phyloP scores from a whole-genome alignment of 30 jellyfish, hydroid and myxozoan genomes.

The Pseudorhiza aurosa region DNA sequence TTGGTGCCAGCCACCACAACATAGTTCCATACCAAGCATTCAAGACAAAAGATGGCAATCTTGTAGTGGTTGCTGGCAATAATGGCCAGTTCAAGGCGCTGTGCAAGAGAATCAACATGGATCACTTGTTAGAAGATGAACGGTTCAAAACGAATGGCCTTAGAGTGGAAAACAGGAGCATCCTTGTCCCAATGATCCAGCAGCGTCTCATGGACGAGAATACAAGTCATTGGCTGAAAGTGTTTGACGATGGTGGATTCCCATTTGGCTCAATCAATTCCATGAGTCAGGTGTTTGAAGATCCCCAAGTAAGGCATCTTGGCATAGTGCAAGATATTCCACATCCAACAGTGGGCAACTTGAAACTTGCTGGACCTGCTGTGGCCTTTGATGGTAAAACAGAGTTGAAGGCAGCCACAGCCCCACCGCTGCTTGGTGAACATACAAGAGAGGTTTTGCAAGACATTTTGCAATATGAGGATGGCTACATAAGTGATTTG shows the following conservation, averaged over 20 bases:
- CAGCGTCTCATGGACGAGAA: slow-evolving; percentile 67
- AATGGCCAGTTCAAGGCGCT: slow-evolving; percentile 79
- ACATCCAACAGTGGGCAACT: slow-evolving; percentile 86
- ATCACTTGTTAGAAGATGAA: slow-evolving; percentile 51
- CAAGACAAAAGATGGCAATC: slow-evolving; percentile 86
- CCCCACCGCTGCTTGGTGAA: slow-evolving; percentile 97
- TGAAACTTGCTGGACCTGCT: slow-evolving; percentile 90
- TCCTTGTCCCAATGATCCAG: slow-evolving; percentile 55
- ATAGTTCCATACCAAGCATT: slow-evolving; percentile 98
- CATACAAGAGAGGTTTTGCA: slow-evolving; percentile 89
- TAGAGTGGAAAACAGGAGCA: slow-evolving; percentile 72
- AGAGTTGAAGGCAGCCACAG: slow-evolving; percentile 28
- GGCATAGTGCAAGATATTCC: slow-evolving; percentile 76
- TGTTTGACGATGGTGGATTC: slow-evolving; percentile 80
- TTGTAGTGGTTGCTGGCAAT: slow-evolving; percentile 84
- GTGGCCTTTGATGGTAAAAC: slow-evolving; percentile 77
- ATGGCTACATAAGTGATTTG: slow-evolving; percentile 66
- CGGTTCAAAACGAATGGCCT: slow-evolving; percentile 69
- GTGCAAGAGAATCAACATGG: slow-evolving; percentile 68
- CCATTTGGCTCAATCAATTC: slow-evolving; percentile 91
- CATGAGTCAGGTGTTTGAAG: slow-evolving; percentile 82
- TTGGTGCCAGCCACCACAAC: slow-evolving; percentile 89
- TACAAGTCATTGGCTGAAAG: slow-evolving; percentile 74
- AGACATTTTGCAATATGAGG: slow-evolving; percentile 65
- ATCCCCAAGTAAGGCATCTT: slow-evolving; percentile 88